Base-by-base conservation (phyloP, 37 sponge, comb jelly and placozoan species). In the Petrosia ficiformis region DNA sequence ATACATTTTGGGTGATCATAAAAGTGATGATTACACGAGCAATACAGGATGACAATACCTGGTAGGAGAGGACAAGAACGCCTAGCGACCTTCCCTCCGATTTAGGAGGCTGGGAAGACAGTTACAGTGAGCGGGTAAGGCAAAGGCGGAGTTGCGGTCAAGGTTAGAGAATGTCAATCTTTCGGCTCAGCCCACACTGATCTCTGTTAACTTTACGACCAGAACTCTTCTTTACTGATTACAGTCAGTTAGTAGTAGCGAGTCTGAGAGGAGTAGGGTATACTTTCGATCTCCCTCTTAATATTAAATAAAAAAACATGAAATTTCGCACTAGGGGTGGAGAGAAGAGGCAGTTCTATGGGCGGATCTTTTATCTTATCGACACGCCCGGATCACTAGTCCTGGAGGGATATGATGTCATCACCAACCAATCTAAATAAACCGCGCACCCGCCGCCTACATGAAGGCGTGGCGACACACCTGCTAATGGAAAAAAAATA, bases 131-230 rank as follows among this genome's bases (percentile, higher is more conserved):
- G 28, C 11, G 5, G 63, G 28, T n/a, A 48, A 52, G 57, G 3
- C 39, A 21, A 34, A 75, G 76, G 76, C 61, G 76, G 58, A 59
- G 76, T 75, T 75, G 76, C 60, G 76, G 64, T 73, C 56, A 6
- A 38, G 19, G 38, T 40, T 43, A 48, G 16, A 16, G 54, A 48
- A 48, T 48, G 54, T 48, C 16, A 48, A 48, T 48, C 54, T n/a
- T n/a, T 10, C 54, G 54, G 54, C 54, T 48, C 54, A 16, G 54
- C 54, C 54, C 54, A 48, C 54, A 48, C 54, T 16, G 10, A 19
- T 48, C 16, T 10, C 16, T 48, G 14, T 48, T 16, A 19, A 16
- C 54, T 16, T 19, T 48, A 16, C 54, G 54, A 10, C 10, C 10
- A 19, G n/a, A n/a, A n/a, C n/a, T n/a, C n/a, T n/a, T n/a, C n/a